A percentile compares a stretch with the other conserved stretches of the same genome.
These are phyloP conservation scores for Nasonovia ribisnigri DNA, from an alignment of 2,888 invertebrate genomes.

Conservation along the genomic window DNA sequence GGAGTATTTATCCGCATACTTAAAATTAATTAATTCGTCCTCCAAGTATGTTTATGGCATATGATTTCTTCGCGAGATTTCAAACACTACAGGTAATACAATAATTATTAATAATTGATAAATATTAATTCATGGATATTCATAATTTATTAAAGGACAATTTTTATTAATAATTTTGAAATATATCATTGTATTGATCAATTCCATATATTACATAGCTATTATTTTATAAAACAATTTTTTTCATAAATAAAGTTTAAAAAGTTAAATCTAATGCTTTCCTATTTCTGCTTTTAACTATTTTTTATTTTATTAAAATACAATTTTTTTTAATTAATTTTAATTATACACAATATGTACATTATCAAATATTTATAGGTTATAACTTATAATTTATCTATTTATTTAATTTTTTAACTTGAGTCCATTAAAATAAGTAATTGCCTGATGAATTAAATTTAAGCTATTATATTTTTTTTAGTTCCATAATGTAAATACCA, in stretches of 20 bases:
- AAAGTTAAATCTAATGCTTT: neutral
- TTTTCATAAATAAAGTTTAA: neutral
- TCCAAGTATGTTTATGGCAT: constrained; percentile 13
- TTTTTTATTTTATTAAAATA: too few relatives aligned
- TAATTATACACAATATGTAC: neutral
- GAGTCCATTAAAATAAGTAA: neutral
- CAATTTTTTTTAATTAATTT: constrained; percentile 6
- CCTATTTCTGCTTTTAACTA: neutral
- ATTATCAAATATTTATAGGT: neutral
- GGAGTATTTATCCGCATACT: constrained; percentile 14
- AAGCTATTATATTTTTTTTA: neutral
- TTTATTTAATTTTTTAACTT: neutral
- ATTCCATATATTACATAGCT: neutral
- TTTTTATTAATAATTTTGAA: neutral
- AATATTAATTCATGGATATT: neutral
- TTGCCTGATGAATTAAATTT: neutral
- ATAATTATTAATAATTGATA: neutral
- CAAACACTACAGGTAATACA: neutral
- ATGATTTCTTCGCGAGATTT: neutral
- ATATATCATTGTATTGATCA: neutral
- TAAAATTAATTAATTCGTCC: constrained; percentile 55
- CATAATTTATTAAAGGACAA: neutral
- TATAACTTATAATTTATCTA: neutral
- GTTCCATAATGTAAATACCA: neutral
- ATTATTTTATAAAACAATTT: neutral